Conservation (phyloP, 2,113 vertebrate genomes). For the Erinaceus europaeus region DNA sequence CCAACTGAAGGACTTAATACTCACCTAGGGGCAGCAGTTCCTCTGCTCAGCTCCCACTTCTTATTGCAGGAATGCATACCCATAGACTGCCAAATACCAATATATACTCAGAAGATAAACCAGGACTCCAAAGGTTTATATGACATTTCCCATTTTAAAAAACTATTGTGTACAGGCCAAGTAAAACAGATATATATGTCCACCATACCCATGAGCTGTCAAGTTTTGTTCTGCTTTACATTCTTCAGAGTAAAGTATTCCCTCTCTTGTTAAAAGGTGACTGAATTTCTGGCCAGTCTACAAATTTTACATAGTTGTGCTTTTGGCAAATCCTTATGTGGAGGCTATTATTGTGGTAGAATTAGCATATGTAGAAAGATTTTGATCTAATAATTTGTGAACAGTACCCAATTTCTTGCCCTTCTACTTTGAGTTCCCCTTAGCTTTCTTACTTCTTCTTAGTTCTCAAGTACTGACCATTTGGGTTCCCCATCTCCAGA, state of each 20-base stretch:
- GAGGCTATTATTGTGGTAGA: background rate
- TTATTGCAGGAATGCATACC: background rate
- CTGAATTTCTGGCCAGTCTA: background rate
- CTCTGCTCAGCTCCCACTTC: background rate
- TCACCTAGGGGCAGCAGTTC: background rate
- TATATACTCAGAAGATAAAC: background rate
- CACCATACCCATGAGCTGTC: background rate
- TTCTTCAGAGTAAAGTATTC: background rate
- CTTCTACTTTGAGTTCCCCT: background rate
- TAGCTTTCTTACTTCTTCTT: too few relatives aligned
- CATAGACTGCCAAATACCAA: background rate
- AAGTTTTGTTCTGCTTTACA: background rate
- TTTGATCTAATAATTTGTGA: background rate
- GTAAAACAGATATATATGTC: background rate
- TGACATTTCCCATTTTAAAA: background rate
- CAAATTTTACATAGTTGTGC: background rate
- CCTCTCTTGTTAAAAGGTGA: background rate
- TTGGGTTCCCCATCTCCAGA: conserved; percentile 80
- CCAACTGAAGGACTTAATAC: fast-evolving
- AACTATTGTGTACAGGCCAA: background rate
- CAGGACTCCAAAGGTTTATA: background rate
- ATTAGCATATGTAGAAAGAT: fast-evolving
- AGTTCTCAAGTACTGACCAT: background rate
- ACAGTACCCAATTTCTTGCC: background rate
- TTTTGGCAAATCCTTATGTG: background rate